These are phyloP conservation scores for Turritopsis rubra DNA, from an alignment of 30 jellyfish, hydroid and myxozoan species.

Conservation along the genomic window DNA sequence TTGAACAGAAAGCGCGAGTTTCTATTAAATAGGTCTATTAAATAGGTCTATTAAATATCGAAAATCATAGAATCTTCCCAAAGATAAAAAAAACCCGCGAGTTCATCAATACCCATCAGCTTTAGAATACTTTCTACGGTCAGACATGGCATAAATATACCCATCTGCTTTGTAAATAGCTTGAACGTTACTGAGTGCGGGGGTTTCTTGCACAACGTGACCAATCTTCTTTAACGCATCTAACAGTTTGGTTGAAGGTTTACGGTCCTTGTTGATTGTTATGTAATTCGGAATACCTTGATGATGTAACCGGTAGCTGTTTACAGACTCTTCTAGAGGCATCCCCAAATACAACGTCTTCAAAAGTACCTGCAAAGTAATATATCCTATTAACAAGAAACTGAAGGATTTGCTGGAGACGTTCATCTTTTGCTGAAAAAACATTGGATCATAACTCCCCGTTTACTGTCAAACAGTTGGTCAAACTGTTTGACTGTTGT, in stretches of 20 bases:
- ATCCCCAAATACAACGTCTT: constrained; percentile 53
- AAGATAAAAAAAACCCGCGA: neutral
- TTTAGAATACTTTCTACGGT: constrained; percentile 67
- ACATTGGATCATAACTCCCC: too few relatives aligned
- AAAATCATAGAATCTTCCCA: too few relatives aligned
- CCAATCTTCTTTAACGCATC: constrained; percentile 65
- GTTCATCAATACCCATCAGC: constrained; percentile 64
- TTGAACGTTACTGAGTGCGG: constrained; percentile 51
- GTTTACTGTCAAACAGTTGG: too few relatives aligned
- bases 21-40: too few relatives aligned
- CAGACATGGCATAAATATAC: constrained; percentile 67
- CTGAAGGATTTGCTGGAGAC: too few relatives aligned
- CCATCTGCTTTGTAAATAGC: constrained; percentile 42
- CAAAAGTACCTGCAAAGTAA: constrained; percentile 47
- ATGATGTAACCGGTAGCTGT: constrained; percentile 68
- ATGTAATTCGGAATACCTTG: constrained; percentile 73
- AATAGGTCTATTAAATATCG: too few relatives aligned
- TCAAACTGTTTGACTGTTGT: too few relatives aligned
- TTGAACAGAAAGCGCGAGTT: too few relatives aligned
- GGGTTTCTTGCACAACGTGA: constrained; percentile 39
- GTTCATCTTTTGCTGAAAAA: too few relatives aligned
- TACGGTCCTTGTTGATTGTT: constrained; percentile 8
- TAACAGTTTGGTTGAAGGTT: constrained; percentile 20
- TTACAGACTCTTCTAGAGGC: constrained; percentile 78
- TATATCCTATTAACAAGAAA: neutral